Conservation (phyloP, 2,797 vertebrate species). For the Amblyraja radiata region DNA sequence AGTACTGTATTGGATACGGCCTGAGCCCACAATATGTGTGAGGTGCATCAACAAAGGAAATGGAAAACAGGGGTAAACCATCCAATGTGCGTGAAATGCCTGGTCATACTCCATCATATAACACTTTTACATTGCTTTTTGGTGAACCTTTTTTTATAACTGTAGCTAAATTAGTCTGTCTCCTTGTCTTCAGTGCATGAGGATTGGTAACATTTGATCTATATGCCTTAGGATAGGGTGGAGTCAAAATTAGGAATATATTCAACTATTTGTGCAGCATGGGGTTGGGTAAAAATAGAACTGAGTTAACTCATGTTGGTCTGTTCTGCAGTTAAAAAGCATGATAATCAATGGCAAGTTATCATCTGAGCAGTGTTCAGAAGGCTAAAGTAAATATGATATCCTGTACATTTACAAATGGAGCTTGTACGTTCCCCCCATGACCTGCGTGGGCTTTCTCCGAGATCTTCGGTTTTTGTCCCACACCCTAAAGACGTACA, state of each 20-base stretch:
- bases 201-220: neutral
- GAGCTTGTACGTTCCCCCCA: too few species aligned
- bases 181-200: neutral
- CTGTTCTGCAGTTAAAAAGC: neutral
- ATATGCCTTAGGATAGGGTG: neutral
- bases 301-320: neutral
- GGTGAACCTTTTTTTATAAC: neutral
- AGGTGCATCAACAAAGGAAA: neutral
- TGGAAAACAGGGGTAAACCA: neutral
- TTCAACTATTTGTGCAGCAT: neutral
- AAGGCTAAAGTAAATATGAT: too few species aligned
- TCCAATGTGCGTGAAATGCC: neutral
- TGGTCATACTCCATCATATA: neutral
- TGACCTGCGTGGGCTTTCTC: too few species aligned
- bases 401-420: too few species aligned
- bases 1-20: neutral
- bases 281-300: neutral
- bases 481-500: too few species aligned
- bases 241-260: neutral
- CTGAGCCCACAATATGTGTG: neutral
- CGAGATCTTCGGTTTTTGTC: too few species aligned
- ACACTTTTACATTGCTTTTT: neutral
- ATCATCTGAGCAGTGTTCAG: neutral
- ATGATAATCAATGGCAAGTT: neutral
- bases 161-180: neutral